Base-by-base conservation (phyloP, 1,140 invertebrate genomes). In the Heliconius nattereri region DNA sequence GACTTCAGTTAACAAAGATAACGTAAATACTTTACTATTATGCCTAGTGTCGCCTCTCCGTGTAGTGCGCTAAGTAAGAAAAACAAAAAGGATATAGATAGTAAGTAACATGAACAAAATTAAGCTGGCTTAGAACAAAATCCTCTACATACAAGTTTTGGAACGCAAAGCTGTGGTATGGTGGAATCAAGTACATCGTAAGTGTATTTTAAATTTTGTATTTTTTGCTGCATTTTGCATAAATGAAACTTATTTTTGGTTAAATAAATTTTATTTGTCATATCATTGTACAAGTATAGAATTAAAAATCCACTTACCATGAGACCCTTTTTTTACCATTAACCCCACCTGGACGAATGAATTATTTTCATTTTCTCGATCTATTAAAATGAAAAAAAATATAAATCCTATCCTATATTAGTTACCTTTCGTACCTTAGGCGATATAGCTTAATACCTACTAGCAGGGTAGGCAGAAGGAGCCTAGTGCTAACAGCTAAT, bases 121-220 rank as follows among this genome's bases (percentile, higher is more conserved):
- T 66, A 75, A 75, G 35, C 35, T 32, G 73, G 20, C n/a, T 75
- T 75, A 66, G 74, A 40, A 66, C 35, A 32, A 66, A 75, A 75
- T 75, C 74, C 54, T 49, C 60, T 66, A 54, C 74, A 75, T 75
- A 40, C 1, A 23, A 32, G 74, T 75, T 75, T 75, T 16, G 32
- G 19, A 40, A 66, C 74, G 37, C 54, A 75, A 75, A 75, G 74
- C 74, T 37, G 37, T 60, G 74, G 49, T 57, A n/a, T 54, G 45
- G 49, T 26, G 29, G 73, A 75, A 57, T 74, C 73, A 54, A 52
- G 32, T 52, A 57, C 49, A 57, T 75, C 73, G 73, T 32, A 74
- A 52, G 52, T 57, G 60, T 66, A 16, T 26, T 66, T 66, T 66
- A 66, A 66, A 26, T 66, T 66, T 66, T 26, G n/a, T 66, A 66